Evolutionary conservation across 2,113 vertebrate species (phyloP).

Genomic region (Redunca redunca): DNA sequence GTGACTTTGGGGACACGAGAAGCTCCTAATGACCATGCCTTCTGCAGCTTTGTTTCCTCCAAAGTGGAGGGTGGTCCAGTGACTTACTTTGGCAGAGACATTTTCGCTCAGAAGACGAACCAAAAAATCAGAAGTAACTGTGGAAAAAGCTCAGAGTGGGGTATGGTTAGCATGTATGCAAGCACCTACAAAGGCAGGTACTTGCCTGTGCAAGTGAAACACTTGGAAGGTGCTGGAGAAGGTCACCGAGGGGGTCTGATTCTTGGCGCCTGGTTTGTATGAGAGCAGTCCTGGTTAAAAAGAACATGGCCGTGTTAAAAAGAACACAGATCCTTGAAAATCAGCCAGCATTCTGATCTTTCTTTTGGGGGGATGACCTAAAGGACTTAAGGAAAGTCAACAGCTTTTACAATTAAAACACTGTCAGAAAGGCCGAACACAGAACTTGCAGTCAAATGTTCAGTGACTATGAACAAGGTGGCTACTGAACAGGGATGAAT

Average conservation of each 20-base stretch:
- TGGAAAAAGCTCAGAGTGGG: background rate
- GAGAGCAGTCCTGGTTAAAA: too few species aligned
- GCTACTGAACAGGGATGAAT: too few species aligned
- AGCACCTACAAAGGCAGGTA: accelerated
- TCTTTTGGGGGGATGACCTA: background rate
- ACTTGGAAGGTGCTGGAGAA: background rate
- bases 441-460: background rate
- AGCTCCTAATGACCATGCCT: background rate
- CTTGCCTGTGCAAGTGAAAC: accelerated
- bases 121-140: background rate
- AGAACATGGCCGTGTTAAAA: background rate
- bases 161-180: background rate
- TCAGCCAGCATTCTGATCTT: background rate
- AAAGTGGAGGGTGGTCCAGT: background rate
- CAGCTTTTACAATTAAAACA: background rate
- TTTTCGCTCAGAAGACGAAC: background rate
- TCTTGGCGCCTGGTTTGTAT: background rate
- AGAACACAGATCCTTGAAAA: background rate
- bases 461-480: background rate
- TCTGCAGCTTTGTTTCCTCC: background rate
- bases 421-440: background rate
- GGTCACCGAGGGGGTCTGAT: background rate
- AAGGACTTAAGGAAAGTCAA: background rate
- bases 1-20: background rate
- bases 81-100: background rate